Percentiles rank a stretch among this genome's conserved stretches.
Conservation (phyloP, 2,797 vertebrate genomes). For the Petrocephalus schoutedeni region DNA sequence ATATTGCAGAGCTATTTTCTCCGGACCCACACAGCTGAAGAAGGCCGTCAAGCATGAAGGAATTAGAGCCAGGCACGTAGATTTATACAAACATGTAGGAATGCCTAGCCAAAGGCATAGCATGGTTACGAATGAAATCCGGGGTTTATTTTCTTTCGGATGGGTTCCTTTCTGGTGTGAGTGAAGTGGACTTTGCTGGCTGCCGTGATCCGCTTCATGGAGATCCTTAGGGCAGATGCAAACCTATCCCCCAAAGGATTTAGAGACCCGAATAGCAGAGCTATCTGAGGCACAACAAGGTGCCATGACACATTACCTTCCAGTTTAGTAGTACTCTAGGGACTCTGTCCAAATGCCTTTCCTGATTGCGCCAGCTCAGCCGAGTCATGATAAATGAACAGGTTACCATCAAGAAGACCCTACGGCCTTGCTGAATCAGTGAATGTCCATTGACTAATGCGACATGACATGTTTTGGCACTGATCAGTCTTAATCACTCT, state of each 20-base stretch:
- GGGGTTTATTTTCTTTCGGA: not conserved
- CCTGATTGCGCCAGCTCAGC: not conserved
- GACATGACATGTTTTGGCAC: conserved; percentile 13
- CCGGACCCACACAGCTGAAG: not conserved
- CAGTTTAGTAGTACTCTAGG: not conserved
- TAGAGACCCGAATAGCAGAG: not conserved
- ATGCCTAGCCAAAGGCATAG: not conserved
- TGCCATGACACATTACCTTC: not conserved
- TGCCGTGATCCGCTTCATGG: not conserved
- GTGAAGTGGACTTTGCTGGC: not conserved
- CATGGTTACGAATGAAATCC: not conserved
- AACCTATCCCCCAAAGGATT: not conserved
- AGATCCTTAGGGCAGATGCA: not conserved
- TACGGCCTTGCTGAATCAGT: not conserved
- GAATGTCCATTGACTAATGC: not conserved
- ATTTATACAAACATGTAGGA: not conserved
- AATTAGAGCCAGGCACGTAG: not conserved
- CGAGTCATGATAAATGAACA: not conserved
- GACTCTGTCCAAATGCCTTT: not conserved
- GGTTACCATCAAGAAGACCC: not conserved
- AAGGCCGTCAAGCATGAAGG: not conserved
- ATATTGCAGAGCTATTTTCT: not conserved
- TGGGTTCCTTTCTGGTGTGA: not conserved
- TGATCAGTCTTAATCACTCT: conserved; percentile 17
- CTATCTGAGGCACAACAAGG: not conserved